These are phyloP conservation scores for Drosophila punjabiensis DNA, from an alignment of 1,140 invertebrate genomes.

Conservation along the genomic window DNA sequence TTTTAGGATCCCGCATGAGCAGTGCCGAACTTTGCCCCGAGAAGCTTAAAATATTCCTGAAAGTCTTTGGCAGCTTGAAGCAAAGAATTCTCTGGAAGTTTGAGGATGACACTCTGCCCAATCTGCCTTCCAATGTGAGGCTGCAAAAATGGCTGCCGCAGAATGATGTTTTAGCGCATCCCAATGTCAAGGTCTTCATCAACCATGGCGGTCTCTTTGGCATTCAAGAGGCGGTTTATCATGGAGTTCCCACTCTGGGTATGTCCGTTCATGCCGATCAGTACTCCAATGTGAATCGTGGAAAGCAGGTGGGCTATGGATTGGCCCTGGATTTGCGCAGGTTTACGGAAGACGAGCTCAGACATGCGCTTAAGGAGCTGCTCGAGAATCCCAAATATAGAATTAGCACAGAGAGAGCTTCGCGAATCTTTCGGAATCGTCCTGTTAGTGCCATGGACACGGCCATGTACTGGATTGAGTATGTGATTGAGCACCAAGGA, in stretches of 20 bases:
- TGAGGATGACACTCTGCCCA: conserved; percentile 86
- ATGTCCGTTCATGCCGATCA: conserved; percentile 88
- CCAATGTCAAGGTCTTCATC: conserved; percentile 87
- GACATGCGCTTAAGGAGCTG: conserved; percentile 81
- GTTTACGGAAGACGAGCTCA: conserved; percentile 68
- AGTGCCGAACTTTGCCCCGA: conserved; percentile 81
- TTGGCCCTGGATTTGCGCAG: conserved; percentile 45
- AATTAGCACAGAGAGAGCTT: conserved; percentile 79
- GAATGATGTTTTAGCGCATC: conserved; percentile 87
- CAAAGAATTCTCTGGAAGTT: conserved; percentile 89
- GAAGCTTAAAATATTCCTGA: conserved; percentile 85
- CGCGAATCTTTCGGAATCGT: conserved; percentile 86
- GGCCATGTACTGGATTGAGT: conserved; percentile 88
- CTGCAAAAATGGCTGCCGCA: conserved; percentile 88
- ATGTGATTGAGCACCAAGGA: conserved; percentile 87
- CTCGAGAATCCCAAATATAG: conserved; percentile 85
- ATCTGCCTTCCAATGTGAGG: conserved; percentile 87
- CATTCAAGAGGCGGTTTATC: conserved; percentile 87
- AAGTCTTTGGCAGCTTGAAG: conserved; percentile 86
- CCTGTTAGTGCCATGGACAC: conserved; percentile 86
- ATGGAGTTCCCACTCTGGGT: conserved; percentile 87
- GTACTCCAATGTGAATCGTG: conserved; percentile 58
- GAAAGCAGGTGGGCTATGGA: conserved; percentile 40
- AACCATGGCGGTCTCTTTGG: conserved; percentile 88
- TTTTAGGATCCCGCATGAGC: conserved; percentile 69